A percentile compares a stretch with the other conserved stretches of the same genome.
phyloP scores from a whole-genome alignment of 2,888 invertebrate genomes.

The Nineta flava region DNA sequence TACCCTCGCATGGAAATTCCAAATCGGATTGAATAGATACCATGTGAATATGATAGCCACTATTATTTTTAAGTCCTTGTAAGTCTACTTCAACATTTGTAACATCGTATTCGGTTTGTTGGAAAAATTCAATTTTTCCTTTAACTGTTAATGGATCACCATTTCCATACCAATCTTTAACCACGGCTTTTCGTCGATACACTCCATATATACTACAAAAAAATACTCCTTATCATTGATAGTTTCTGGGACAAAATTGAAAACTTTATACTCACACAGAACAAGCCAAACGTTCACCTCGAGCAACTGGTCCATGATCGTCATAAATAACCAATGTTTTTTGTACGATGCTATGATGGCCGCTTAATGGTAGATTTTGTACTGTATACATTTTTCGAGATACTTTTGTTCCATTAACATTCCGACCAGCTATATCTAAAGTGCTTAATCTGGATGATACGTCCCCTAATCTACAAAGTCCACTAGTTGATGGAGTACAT shows the following conservation, averaged over 20 bases:
- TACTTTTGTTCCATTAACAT: slow-evolving; percentile 40
- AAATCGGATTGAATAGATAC: slow-evolving; percentile 70
- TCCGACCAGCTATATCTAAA: slow-evolving; percentile 60
- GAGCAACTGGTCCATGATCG: slow-evolving; percentile 71
- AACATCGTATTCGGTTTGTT: slow-evolving; percentile 73
- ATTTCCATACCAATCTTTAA: slow-evolving; percentile 77
- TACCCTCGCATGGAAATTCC: slow-evolving; percentile 75
- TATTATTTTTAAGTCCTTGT: slow-evolving; percentile 49
- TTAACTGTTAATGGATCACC: slow-evolving; percentile 44
- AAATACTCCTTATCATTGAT: slow-evolving; percentile 4
- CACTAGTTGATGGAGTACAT: slow-evolving; percentile 38
- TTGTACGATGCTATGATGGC: slow-evolving; percentile 56
- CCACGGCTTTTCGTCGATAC: slow-evolving; percentile 67
- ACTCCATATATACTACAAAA: slow-evolving; percentile 50
- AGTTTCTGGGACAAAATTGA: not conserved
- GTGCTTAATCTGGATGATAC: slow-evolving; percentile 53
- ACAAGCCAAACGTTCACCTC: slow-evolving; percentile 80
- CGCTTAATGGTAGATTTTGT: slow-evolving; percentile 55
- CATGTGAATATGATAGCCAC: slow-evolving; percentile 69
- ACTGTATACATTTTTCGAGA: slow-evolving; percentile 71
- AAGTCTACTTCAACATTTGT: slow-evolving; percentile 63
- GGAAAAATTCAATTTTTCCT: slow-evolving; percentile 67
- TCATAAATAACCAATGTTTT: slow-evolving; percentile 77
- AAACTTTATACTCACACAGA: slow-evolving; percentile 50
- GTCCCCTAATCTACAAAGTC: slow-evolving; percentile 62